Evolutionary conservation across 2,888 invertebrate species (phyloP).

Genomic region (Drosophila kuntzei): DNA sequence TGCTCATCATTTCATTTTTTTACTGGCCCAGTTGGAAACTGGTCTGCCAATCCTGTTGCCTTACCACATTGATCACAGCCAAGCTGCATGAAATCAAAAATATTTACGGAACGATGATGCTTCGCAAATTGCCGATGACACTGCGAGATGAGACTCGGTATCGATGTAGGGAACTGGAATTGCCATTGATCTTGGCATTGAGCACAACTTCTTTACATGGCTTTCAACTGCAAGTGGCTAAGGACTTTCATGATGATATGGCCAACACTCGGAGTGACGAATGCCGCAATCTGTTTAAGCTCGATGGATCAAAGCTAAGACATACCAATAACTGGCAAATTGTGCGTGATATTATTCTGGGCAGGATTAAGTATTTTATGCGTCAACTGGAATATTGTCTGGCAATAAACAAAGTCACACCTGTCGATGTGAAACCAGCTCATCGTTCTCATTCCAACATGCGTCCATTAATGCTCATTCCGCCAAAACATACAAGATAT

Average conservation of each 20-base stretch:
- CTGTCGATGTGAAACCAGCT: background rate
- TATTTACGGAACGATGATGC: constrained; percentile 4
- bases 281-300: background rate
- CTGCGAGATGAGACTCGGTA: background rate
- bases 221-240: constrained; percentile 22
- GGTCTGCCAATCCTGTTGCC: background rate
- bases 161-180: background rate
- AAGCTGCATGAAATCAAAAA: constrained; percentile 8
- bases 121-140: constrained; percentile 7
- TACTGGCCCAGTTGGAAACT: constrained; percentile 17
- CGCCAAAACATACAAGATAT: background rate
- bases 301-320: background rate
- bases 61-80: constrained; percentile 7
- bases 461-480: background rate
- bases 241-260: constrained; percentile 15
- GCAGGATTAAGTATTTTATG: background rate
- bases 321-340: constrained; percentile 2
- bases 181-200: constrained; percentile 10
- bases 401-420: too few relatives aligned
- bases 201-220: background rate
- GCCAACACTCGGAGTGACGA: background rate
- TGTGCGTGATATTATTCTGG: background rate
- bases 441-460: background rate
- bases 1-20: background rate
- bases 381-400: background rate